Conservation (phyloP, 2,888 invertebrate species). For the Orchesellides sinensis region DNA sequence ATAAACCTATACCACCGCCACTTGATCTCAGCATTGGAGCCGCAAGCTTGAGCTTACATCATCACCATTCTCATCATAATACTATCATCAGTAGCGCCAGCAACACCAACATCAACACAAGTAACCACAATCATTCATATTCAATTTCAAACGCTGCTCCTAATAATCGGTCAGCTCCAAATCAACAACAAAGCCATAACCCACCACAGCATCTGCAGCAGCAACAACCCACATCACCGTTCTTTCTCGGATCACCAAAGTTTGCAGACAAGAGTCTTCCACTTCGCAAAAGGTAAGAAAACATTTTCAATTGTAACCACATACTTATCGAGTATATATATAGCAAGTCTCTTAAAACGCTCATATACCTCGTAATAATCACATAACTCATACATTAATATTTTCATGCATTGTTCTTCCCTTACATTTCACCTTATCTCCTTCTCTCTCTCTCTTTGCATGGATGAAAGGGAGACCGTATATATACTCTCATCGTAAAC, state of each 20-base stretch:
- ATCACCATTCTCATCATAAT: constrained; percentile 60
- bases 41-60: constrained; percentile 74
- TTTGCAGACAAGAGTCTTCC: constrained; percentile 74
- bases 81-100: constrained; percentile 45
- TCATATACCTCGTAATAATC: too few species aligned
- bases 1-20: constrained; percentile 75
- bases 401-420: neutral
- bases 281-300: constrained; percentile 73
- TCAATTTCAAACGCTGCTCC: constrained; percentile 58
- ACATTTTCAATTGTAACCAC: neutral
- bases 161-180: constrained; percentile 41
- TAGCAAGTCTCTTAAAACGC: too few species aligned
- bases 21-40: constrained; percentile 76
- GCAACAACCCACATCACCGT: constrained; percentile 49
- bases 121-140: constrained; percentile 61
- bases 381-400: neutral
- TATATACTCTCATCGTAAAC: neutral
- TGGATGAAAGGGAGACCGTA: constrained; percentile 18
- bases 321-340: neutral
- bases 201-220: constrained; percentile 58
- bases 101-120: constrained; percentile 37
- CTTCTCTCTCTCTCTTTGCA: neutral
- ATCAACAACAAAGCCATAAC: constrained; percentile 61
- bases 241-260: constrained; percentile 69
- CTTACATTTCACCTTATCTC: neutral